These are phyloP conservation scores for Epinephelus fuscoguttatus DNA, from an alignment of 2,113 vertebrate genomes.

Conservation along the genomic window DNA sequence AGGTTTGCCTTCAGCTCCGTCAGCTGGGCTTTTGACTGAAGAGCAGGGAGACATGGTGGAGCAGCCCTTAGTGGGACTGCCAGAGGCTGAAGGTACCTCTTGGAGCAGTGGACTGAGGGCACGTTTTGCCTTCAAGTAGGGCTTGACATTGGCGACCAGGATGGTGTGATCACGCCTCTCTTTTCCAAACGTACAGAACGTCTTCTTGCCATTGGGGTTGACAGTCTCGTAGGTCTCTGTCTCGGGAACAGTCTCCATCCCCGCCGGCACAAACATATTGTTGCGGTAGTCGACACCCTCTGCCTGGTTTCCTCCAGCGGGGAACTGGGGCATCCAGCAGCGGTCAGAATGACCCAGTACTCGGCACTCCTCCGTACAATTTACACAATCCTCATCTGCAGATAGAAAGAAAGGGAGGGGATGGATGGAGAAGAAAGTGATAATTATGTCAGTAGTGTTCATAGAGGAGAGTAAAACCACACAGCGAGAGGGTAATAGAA, in stretches of 20 bases:
- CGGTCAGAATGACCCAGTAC: conserved; percentile 99
- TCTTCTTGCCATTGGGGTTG: conserved; percentile 98
- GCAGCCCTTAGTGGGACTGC: conserved; percentile 95
- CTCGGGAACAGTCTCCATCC: conserved; percentile 93
- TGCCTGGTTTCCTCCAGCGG: conserved; percentile 91
- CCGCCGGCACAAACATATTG: conserved; percentile 98
- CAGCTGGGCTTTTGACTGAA: conserved; percentile 92
- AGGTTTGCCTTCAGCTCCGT: conserved; percentile 93
- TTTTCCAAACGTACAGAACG: conserved; percentile 99
- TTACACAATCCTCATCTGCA: conserved; percentile 98
- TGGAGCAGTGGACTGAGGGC: conserved; percentile 98
- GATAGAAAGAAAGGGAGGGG: conserved; percentile 68
- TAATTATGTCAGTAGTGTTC: conserved; percentile 28
- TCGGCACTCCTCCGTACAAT: conserved; percentile 98
- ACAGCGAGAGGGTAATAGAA: conserved; percentile 35
- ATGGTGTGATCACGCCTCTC: conserved; percentile 99
- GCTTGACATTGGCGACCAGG: conserved; percentile 99
- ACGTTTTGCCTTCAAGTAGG: conserved; percentile 99
- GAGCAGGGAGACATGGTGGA: conserved; percentile 88
- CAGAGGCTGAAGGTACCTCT: conserved; percentile 95
- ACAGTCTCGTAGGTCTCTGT: conserved; percentile 96
- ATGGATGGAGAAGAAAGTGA: conserved; percentile 40
- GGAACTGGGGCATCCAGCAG: conserved; percentile 99
- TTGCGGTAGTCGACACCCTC: conserved; percentile 99
- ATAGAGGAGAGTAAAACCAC: conserved; percentile 28